Conservation (phyloP, 1,140 invertebrate genomes). For the Bombyx mori region ASM3026992v2 NC_085114.1:16230501-16231000, state of each 20-base stretch:
- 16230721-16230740: conserved; percentile 90
- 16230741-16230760: conserved; percentile 92
- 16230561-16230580: conserved; percentile 64
- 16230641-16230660: conserved; percentile 78
- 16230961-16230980: conserved; percentile 84
- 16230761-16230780: conserved; percentile 97
- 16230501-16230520: too few relatives aligned
- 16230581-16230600: conserved; percentile 88
- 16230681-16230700: conserved; percentile 58
- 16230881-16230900: conserved; percentile 76
- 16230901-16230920: conserved; percentile 52
- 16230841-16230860: conserved; percentile 87
- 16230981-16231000: conserved; percentile 91
- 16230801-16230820: conserved; percentile 91
- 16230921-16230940: conserved; percentile 82
- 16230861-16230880: conserved; percentile 79
- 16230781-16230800: conserved; percentile 93
- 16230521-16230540: too few relatives aligned
- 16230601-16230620: conserved; percentile 94
- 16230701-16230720: conserved; percentile 86
- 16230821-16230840: conserved; percentile 86
- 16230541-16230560: too few relatives aligned
- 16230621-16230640: conserved; percentile 89
- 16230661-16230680: conserved; percentile 69
- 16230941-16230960: conserved; percentile 82